Evolutionary conservation across 2,113 vertebrate genomes (phyloP).

Genomic region (Toxotes jaculatrix): DNA sequence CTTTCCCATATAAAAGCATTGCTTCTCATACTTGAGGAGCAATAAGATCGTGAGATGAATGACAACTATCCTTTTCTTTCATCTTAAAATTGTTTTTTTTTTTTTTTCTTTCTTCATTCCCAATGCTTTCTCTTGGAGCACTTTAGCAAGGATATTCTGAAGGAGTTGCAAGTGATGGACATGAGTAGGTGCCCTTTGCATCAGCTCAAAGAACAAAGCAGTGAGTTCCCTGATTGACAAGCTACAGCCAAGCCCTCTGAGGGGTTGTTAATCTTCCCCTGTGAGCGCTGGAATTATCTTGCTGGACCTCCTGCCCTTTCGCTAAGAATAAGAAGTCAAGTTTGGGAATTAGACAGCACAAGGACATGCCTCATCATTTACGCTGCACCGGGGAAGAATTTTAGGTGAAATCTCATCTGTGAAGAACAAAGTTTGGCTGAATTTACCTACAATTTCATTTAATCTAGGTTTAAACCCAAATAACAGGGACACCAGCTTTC

Average conservation of each 20-base stretch:
- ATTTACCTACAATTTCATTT: constrained; percentile 1
- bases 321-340: constrained; percentile 46
- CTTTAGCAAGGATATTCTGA: constrained; percentile 25
- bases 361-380: constrained; percentile 32
- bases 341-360: constrained; percentile 47
- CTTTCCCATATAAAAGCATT: constrained; percentile 33
- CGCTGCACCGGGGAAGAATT: constrained; percentile 9
- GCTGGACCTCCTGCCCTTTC: constrained; percentile 57
- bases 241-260: constrained; percentile 40
- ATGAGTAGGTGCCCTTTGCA: constrained; percentile 49
- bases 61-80: constrained; percentile 56
- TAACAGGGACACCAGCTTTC: not conserved
- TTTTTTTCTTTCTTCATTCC: not conserved
- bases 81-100: constrained; percentile 13
- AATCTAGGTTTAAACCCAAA: constrained; percentile 2
- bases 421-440: constrained; percentile 20
- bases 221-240: constrained; percentile 64
- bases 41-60: constrained; percentile 54
- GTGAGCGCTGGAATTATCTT: constrained; percentile 61
- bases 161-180: constrained; percentile 48
- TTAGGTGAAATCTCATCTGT: constrained; percentile 13
- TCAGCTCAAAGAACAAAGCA: constrained; percentile 70
- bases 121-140: constrained; percentile 1
- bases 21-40: constrained; percentile 32
- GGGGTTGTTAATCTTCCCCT: constrained; percentile 63